phyloP scores from a whole-genome alignment of 2,797 vertebrate genomes.

The Propithecus perrieri region DNA sequence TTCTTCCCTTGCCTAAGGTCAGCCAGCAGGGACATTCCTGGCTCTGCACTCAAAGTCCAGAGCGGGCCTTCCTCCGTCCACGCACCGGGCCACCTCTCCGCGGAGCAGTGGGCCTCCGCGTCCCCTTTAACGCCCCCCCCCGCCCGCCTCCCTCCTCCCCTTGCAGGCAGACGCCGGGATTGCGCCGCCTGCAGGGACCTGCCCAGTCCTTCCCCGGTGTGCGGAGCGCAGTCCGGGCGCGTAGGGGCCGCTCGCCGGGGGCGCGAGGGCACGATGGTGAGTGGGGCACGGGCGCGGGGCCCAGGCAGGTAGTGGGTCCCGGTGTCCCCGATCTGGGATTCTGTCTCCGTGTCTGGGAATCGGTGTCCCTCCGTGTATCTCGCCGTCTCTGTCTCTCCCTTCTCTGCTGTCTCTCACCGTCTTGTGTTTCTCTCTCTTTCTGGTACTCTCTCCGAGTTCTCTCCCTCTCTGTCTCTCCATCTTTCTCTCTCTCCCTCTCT shows the following conservation, averaged over 20 bases:
- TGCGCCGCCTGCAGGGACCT: constrained; percentile 41
- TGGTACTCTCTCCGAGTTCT: not conserved
- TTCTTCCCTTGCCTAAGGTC: not conserved
- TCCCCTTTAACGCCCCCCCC: constrained; percentile 58
- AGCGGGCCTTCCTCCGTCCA: rapidly evolving
- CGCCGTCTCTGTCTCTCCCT: not conserved
- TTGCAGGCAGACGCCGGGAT: constrained; percentile 78
- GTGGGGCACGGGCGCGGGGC: not conserved
- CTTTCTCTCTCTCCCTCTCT: not conserved
- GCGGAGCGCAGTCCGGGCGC: constrained; percentile 10
- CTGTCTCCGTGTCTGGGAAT: not conserved
- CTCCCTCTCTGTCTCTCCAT: not conserved
- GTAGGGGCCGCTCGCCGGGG: not conserved
- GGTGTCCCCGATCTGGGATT: not conserved
- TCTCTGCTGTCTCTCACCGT: not conserved
- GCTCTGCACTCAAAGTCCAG: not conserved
- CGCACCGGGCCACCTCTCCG: rapidly evolving
- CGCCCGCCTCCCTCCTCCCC: constrained; percentile 63
- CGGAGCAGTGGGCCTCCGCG: not conserved
- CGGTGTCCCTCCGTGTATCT: not conserved
- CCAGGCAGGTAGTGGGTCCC: not conserved
- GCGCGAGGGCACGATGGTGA: constrained; percentile 69
- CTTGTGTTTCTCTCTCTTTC: not conserved
- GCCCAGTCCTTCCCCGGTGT: constrained; percentile 2
- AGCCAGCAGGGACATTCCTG: too few species aligned